phyloP scores from a whole-genome alignment of 2,113 vertebrate species.

The Panurus biarmicus region DNA sequence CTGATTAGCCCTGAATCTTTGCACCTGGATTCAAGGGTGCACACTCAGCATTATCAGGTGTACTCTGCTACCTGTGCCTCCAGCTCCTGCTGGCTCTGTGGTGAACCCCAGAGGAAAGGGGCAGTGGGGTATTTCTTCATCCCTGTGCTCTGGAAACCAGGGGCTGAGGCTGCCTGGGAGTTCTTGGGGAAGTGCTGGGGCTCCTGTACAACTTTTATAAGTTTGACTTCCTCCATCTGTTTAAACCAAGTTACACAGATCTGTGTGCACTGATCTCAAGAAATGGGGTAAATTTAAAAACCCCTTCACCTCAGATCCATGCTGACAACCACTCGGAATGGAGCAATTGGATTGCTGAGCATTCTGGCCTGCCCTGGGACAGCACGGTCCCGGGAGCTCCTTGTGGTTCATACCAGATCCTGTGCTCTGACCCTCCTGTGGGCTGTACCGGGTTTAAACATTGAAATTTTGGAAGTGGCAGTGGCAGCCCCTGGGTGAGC shows the following conservation, averaged over 20 bases:
- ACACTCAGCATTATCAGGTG: accelerated
- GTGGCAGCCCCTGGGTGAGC: not conserved
- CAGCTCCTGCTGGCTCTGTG: accelerated
- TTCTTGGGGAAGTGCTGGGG: too few species aligned
- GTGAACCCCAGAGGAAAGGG: accelerated
- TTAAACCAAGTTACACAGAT: not conserved
- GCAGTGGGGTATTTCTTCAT: not conserved
- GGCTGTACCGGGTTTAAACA: accelerated
- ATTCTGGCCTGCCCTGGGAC: accelerated
- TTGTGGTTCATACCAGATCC: accelerated
- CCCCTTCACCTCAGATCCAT: accelerated
- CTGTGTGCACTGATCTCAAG: not conserved
- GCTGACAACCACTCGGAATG: accelerated
- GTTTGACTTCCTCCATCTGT: not conserved
- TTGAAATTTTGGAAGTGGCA: accelerated
- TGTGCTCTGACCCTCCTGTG: accelerated
- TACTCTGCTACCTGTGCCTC: not conserved
- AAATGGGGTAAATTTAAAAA: not conserved
- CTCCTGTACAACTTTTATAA: accelerated
- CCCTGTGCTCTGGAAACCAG: accelerated
- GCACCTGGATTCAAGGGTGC: accelerated
- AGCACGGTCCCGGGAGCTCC: accelerated
- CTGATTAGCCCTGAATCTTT: not conserved
- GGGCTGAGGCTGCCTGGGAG: not conserved
- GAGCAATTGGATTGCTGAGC: too few species aligned